These are phyloP conservation scores for Allobates femoralis DNA, from an alignment of 2,797 vertebrate genomes.

Conservation along the genomic window DNA sequence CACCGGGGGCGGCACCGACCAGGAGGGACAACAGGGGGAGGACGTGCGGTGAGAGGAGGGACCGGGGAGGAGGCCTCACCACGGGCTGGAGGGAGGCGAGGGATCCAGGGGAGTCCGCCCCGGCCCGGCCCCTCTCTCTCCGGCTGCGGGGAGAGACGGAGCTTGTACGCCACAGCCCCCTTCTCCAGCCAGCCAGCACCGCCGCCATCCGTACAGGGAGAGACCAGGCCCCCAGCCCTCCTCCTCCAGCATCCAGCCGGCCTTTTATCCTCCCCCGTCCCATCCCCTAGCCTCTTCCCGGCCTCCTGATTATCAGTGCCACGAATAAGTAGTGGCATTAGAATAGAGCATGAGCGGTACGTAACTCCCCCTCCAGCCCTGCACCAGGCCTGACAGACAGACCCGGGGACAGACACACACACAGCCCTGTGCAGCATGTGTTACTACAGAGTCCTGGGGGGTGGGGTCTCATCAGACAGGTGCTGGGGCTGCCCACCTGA, in stretches of 20 bases:
- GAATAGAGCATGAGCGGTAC: slow-evolving; percentile 99
- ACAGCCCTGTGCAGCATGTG: slow-evolving; percentile 65
- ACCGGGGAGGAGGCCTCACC: slow-evolving; percentile 57
- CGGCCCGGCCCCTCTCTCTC: slow-evolving; percentile 70
- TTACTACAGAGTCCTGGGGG: slow-evolving; percentile 9
- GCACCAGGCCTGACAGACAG: too few relatives aligned
- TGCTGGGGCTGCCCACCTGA: too few relatives aligned
- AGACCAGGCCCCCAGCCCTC: slow-evolving; percentile 56
- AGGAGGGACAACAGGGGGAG: neutral
- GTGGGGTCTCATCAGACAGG: neutral
- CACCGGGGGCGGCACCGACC: neutral
- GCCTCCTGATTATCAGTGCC: slow-evolving; percentile 66
- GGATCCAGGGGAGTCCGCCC: slow-evolving; percentile 55
- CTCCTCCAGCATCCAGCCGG: slow-evolving; percentile 70
- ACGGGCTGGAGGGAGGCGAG: slow-evolving; percentile 47
- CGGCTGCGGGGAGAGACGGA: slow-evolving; percentile 68
- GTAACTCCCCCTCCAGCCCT: slow-evolving; percentile 76
- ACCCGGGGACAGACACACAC: too few relatives aligned
- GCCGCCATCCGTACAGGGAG: slow-evolving; percentile 58
- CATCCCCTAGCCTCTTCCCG: slow-evolving; percentile 67
- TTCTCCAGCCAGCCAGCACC: slow-evolving; percentile 44
- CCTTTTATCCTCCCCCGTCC: slow-evolving; percentile 71
- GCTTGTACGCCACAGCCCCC: slow-evolving; percentile 60
- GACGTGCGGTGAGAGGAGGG: slow-evolving; percentile 55
- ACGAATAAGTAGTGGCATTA: slow-evolving; percentile 74